These are phyloP conservation scores for Chitala chitala DNA, from an alignment of 2,113 vertebrate genomes.

Conservation along the genomic window DNA sequence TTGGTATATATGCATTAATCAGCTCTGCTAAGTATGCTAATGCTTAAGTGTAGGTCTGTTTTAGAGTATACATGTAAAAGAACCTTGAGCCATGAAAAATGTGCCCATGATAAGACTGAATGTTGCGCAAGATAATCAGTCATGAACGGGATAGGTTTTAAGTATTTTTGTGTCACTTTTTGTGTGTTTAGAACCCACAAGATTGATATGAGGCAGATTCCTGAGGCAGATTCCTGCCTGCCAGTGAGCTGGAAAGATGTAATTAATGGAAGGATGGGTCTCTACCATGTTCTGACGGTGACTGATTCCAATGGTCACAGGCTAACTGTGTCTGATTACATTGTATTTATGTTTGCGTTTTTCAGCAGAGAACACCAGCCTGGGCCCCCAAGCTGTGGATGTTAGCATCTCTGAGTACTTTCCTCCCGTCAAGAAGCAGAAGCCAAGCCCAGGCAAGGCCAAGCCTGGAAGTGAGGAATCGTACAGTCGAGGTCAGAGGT, in stretches of 20 bases:
- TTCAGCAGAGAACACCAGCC: not conserved
- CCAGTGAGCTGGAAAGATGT: not conserved
- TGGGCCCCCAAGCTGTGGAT: conserved; percentile 1
- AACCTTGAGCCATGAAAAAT: too few species aligned
- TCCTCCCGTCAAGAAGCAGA: conserved; percentile 15
- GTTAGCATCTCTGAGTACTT: conserved; percentile 10
- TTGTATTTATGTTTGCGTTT: not conserved
- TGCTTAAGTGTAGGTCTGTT: too few species aligned
- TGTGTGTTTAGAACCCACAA: not conserved
- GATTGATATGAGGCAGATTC: not conserved
- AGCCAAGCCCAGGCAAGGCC: conserved; percentile 3
- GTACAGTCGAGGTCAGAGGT: conserved; percentile 25
- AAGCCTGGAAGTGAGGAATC: conserved; percentile 12
- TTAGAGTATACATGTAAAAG: too few species aligned
- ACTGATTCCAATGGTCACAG: not conserved
- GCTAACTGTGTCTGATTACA: not conserved
- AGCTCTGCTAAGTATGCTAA: too few species aligned
- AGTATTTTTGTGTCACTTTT: not conserved
- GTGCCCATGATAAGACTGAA: too few species aligned
- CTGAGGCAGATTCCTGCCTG: not conserved
- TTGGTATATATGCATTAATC: too few species aligned
- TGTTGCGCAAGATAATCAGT: too few species aligned
- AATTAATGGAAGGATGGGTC: not conserved
- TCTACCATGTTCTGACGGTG: not conserved
- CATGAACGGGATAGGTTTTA: not conserved